Evolutionary conservation across 2,888 invertebrate species (phyloP), one percentile per base, ranked within the genome.

Genomic region (Smittia aterrima): DNA sequence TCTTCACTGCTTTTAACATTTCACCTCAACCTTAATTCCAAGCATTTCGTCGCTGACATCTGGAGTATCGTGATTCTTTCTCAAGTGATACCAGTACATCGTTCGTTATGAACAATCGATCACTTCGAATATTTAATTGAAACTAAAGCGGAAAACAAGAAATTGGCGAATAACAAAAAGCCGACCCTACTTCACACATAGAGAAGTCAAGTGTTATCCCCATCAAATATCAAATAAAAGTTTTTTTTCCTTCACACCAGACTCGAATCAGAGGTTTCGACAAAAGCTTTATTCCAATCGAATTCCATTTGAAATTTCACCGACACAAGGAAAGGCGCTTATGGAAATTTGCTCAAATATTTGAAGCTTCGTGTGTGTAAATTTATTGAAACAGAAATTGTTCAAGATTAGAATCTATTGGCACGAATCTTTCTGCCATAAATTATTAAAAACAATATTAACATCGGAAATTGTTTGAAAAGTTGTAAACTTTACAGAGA

Each of bases 51-150:
- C 58, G n/a, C 6, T 18, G 9, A 58, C n/a, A 6, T 58, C 22
- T n/a, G 58, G 58, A 18, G 58, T 58, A 20, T n/a, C 58, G n/a
- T 22, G 3, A 7, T 58, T 7, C 7, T 18, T 9, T 58, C 72
- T 58, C 58, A 62, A 24, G n/a, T 54, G 54, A 38, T 72, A 72
- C 72, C 72, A 72, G 32, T n/a, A 72, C 72, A 72, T 72, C 58
- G 22, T 72, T 38, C 11, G 3, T 32, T 7, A 40, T 38, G 27
- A 27, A 58, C 58, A 22, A 58, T 72, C 62, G 58, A 53, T 40
- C 72, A 40, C 72, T 72, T 40, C 25, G 62, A 72, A 13, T 22
- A 38, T 72, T 32, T 72, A 62, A 72, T 72, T 72, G 72, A 62
- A 72, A 72, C 72, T 72, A 54, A 72, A 62, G 27, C 32, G 72